Evolutionary conservation across 1,140 invertebrate species (phyloP).

Genomic region (Chrysopa pallens): DNA sequence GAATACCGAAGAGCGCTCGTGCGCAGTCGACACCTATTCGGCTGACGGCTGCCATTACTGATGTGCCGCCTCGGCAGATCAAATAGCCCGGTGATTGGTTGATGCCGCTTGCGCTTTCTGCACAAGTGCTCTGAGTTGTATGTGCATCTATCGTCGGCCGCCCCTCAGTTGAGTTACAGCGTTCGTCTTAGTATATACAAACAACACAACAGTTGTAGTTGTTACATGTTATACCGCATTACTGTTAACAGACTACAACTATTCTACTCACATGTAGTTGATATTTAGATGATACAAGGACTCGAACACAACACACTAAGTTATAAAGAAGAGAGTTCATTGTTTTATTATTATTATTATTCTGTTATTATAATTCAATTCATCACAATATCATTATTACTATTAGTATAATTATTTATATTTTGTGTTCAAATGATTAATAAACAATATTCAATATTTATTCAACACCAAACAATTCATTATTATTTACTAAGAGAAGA

Average conservation of each 20-base stretch:
- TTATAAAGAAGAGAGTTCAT: too few species aligned
- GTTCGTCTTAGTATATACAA: too few species aligned
- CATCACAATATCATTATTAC: too few species aligned
- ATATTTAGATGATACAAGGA: neutral
- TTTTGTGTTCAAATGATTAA: too few species aligned
- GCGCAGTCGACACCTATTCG: constrained; percentile 16
- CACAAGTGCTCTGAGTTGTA: neutral
- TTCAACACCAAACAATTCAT: too few species aligned
- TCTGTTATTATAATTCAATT: too few species aligned
- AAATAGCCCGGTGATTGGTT: constrained; percentile 21
- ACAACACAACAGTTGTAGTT: too few species aligned
- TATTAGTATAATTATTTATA: too few species aligned
- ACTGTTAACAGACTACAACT: neutral
- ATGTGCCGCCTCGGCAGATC: constrained; percentile 20
- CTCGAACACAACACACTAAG: too few species aligned
- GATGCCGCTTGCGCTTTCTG: constrained; percentile 4
- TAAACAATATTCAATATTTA: too few species aligned
- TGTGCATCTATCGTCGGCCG: neutral
- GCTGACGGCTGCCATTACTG: constrained; percentile 21
- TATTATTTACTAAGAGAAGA: too few species aligned
- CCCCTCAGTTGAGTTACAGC: neutral
- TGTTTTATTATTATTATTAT: too few species aligned
- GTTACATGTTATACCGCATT: neutral
- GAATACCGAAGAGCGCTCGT: constrained; percentile 9
- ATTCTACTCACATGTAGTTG: neutral